Evolutionary conservation across 2,888 invertebrate species (phyloP).

Genomic region (Luperina nickerlii): DNA sequence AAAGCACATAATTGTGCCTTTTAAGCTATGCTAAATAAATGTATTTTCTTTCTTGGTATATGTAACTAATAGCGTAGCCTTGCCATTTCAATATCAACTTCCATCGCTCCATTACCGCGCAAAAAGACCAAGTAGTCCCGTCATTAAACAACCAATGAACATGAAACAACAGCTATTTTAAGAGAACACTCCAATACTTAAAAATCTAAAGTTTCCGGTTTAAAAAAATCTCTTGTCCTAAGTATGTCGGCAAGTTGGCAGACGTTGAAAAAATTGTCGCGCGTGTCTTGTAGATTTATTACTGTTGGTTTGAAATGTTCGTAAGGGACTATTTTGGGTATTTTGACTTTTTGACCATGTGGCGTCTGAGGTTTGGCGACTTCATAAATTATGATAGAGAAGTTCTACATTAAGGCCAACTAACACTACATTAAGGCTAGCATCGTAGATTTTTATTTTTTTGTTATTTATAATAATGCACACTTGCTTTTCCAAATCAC

Average conservation of each 20-base stretch:
- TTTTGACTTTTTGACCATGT: constrained; percentile 51
- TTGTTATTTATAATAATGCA: too few relatives aligned
- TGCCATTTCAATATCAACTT: not conserved
- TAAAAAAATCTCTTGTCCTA: constrained; percentile 26
- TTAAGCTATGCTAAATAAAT: too few relatives aligned
- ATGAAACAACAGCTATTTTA: constrained; percentile 28
- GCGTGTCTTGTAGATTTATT: constrained; percentile 65
- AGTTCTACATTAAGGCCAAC: too few relatives aligned
- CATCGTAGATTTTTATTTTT: too few relatives aligned
- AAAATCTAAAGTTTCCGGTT: constrained; percentile 55
- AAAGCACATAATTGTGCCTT: too few relatives aligned
- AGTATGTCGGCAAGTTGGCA: constrained; percentile 49
- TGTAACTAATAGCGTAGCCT: not conserved
- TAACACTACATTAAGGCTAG: too few relatives aligned
- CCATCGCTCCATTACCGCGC: too few relatives aligned
- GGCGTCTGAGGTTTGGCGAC: constrained; percentile 9
- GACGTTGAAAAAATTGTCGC: constrained; percentile 61
- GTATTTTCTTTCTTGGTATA: too few relatives aligned
- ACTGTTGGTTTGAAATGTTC: constrained; percentile 13
- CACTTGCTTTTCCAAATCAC: too few relatives aligned
- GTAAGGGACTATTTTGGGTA: constrained; percentile 33
- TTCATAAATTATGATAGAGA: constrained; percentile 15
- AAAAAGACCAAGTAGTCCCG: not conserved
- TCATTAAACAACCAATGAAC: not conserved
- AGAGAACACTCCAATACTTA: constrained; percentile 44